Conservation (phyloP, 2,113 vertebrate genomes). For the Coptodon bakossiorum region DNA sequence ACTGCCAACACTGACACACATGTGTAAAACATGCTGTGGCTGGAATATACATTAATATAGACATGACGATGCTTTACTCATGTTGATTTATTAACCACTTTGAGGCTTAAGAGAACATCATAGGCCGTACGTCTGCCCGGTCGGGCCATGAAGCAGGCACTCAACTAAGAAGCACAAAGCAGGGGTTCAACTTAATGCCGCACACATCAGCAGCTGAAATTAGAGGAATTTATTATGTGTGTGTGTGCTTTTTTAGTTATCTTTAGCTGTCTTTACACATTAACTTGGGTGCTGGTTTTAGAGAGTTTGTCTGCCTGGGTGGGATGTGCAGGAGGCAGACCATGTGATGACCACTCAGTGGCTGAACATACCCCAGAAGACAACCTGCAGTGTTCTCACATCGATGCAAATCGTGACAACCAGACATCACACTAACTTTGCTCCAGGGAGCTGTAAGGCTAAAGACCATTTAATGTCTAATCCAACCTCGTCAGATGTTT, state of each 20-base stretch:
- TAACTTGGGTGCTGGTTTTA: background rate
- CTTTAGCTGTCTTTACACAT: background rate
- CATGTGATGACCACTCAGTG: background rate
- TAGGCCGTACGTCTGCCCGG: background rate
- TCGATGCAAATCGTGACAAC: background rate
- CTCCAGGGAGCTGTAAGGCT: background rate
- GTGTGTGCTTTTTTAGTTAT: background rate
- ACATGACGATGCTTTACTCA: background rate
- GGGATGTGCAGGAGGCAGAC: background rate
- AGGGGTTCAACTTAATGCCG: background rate
- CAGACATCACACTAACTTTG: background rate
- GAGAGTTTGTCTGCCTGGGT: background rate
- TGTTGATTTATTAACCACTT: slow-evolving; percentile 35
- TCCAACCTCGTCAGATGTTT: background rate
- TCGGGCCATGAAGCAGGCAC: background rate
- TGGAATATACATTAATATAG: slow-evolving; percentile 13
- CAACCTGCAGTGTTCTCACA: background rate
- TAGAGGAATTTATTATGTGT: background rate
- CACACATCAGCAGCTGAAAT: background rate
- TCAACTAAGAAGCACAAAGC: background rate
- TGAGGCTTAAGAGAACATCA: slow-evolving; percentile 15
- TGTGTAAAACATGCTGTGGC: background rate
- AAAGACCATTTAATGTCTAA: background rate
- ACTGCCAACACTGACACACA: slow-evolving; percentile 25
- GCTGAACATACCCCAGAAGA: background rate